phyloP scores from a whole-genome alignment of 2,797 vertebrate genomes.

The Tapera naevia region DNA sequence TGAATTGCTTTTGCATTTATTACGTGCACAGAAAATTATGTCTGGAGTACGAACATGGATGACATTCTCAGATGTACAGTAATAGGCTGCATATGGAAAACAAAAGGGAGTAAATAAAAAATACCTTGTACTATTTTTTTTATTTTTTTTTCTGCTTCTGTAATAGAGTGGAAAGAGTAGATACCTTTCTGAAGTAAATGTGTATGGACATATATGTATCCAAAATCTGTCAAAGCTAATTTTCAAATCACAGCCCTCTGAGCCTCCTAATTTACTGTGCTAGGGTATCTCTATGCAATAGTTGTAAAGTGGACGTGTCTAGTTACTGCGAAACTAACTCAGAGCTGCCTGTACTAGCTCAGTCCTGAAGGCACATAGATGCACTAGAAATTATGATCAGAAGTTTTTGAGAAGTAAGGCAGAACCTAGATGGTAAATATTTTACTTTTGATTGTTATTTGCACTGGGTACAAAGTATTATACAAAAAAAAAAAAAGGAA shows the following conservation, averaged over 20 bases:
- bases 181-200: background rate
- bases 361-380: background rate
- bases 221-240: background rate
- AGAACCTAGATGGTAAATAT: background rate
- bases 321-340: rapidly evolving
- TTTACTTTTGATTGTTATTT: background rate
- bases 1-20: background rate
- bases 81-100: background rate
- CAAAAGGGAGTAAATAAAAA: background rate
- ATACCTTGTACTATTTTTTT: background rate
- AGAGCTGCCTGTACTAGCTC: background rate
- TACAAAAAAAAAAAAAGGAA: background rate
- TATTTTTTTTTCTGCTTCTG: background rate
- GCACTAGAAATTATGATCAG: background rate
- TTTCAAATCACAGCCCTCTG: background rate
- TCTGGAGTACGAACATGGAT: background rate
- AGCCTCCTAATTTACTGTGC: background rate
- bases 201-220: background rate
- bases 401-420: background rate
- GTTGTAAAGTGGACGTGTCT: background rate
- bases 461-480: background rate
- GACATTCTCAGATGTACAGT: background rate
- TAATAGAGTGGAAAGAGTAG: background rate
- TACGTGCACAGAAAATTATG: background rate
- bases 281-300: background rate